These are phyloP conservation scores for Coregonus clupeaformis DNA, from an alignment of 2,113 vertebrate species.

Conservation along the genomic window DNA sequence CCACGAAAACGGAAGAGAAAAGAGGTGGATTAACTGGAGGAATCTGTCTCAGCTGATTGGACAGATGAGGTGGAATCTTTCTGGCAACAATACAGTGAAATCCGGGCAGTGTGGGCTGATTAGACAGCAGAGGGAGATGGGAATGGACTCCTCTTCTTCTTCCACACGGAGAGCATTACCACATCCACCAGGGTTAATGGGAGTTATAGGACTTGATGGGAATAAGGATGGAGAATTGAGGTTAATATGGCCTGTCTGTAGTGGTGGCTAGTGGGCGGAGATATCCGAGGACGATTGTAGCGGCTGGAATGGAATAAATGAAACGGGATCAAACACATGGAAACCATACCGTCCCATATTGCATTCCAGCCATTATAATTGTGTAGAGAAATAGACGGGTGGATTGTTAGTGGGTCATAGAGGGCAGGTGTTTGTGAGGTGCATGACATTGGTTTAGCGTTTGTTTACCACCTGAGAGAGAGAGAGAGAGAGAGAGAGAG, in stretches of 20 bases:
- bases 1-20: not conserved
- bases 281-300: not conserved
- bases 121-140: constrained; percentile 45
- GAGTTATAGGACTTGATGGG: constrained; percentile 36
- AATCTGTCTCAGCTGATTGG: constrained; percentile 55
- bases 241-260: not conserved
- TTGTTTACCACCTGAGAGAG: constrained; percentile 9
- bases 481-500: not conserved
- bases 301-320: not conserved
- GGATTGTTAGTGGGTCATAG: too few species aligned
- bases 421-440: constrained; percentile 5
- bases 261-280: not conserved
- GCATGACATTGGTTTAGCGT: not conserved
- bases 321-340: not conserved
- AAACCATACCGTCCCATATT: not conserved
- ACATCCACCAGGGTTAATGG: constrained; percentile 16
- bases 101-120: constrained; percentile 42
- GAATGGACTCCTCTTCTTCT: constrained; percentile 29
- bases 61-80: constrained; percentile 42
- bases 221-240: not conserved
- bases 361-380: not conserved
- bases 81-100: not conserved
- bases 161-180: constrained; percentile 44
- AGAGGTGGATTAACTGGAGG: constrained; percentile 49
- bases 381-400: too few species aligned